Base-by-base conservation (phyloP, 2,113 vertebrate genomes). In the Hydropotes inermis region DNA sequence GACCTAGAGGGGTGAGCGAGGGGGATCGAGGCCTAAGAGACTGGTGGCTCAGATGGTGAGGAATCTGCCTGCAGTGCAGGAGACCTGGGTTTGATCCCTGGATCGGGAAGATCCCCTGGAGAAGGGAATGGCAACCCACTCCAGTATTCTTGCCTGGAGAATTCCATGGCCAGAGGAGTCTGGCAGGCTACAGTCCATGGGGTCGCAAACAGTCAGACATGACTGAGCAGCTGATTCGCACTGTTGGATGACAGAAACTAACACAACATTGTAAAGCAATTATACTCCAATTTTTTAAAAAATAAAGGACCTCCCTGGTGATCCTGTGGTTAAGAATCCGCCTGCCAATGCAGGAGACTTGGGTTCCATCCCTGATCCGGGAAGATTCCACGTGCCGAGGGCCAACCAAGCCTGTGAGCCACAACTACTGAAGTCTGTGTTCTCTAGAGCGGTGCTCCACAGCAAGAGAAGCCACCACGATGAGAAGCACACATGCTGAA, bases 401-500 rank as follows among this genome's bases (percentile, higher is more conserved):
- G 39, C 36, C 36, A 76, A 7, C 39, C 27, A 43, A 43, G 70
- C 39, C 70, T 1, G 0, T 7, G 70, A 1, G 23, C 70, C 23
- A 43, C 39, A 43, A 7, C 70, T 27, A 76, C 70, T 14, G 70
- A 76, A 43, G 39, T 4, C 23, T 43, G 3, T 76, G 39, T 27
- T 12, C 70, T 27, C 70, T 7, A 27, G 70, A 76, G 39, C 70
- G 14, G 39, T 43, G 23, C 12, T 39, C 36, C 3, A 2, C 6
- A 6, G 19, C 70, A 7, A 76, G 23, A 43, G 36, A 13, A 70
- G 36, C 70, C 39, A 7, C 23, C 11, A 0, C 6, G 6, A 27
- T 6, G 70, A 27, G 67, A 39, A 12, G 19, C n/a, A 4, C n/a
- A 39, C 0, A 5, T 2, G 10, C 67, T 1, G 2, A n/a, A 23